Conservation (phyloP, 1,140 invertebrate genomes). For the Aphelinus atriplicis region DNA sequence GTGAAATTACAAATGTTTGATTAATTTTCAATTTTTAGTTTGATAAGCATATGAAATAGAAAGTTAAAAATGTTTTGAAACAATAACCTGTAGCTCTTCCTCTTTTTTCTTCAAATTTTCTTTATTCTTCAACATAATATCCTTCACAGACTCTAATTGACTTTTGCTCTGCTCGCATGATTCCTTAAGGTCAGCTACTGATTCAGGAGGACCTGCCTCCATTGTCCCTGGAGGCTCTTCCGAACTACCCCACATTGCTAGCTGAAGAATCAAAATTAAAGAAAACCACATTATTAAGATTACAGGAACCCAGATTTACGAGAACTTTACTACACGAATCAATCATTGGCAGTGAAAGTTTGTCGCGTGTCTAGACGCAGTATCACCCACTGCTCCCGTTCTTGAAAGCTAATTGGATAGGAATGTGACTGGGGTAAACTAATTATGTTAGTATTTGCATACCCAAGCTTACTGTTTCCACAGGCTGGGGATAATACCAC, state of each 20-base stretch:
- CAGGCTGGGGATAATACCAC: conserved; percentile 36
- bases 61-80: background rate
- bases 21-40: too few species aligned
- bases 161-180: conserved; percentile 55
- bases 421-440: conserved; percentile 57
- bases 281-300: conserved; percentile 58
- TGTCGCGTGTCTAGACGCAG: conserved; percentile 48
- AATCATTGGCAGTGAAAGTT: conserved; percentile 63
- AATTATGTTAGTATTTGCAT: conserved; percentile 59
- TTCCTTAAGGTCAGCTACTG: conserved; percentile 44
- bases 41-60: too few species aligned
- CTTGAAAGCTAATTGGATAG: conserved; percentile 61
- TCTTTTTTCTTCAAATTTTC: conserved; percentile 61
- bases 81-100: conserved; percentile 59
- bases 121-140: conserved; percentile 60
- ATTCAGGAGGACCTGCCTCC: conserved; percentile 51
- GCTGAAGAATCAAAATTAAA: conserved; percentile 58
- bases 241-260: conserved; percentile 57
- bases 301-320: conserved; percentile 26
- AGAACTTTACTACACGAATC: conserved; percentile 36
- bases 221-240: conserved; percentile 56
- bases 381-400: conserved; percentile 61
- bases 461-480: conserved; percentile 36
- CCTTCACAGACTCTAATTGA: conserved; percentile 57
- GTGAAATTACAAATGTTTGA: background rate